A percentile compares a stretch with the other conserved stretches of the same genome.
Conservation (phyloP, 1,140 invertebrate species). For the Campoletis sonorensis region DNA sequence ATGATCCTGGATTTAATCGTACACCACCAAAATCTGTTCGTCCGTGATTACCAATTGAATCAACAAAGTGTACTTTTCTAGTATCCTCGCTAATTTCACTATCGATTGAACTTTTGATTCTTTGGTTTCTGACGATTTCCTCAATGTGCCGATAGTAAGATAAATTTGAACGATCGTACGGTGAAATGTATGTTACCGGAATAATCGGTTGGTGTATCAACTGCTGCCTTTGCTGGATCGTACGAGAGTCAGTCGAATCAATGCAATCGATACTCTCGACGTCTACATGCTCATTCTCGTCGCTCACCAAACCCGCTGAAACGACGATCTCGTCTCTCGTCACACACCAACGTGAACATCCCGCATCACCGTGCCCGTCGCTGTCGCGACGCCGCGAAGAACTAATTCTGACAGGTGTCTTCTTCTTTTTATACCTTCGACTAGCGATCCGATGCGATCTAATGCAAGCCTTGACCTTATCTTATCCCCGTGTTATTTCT, state of each 20-base stretch:
- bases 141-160: constrained; percentile 27
- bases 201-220: not conserved
- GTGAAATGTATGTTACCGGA: not conserved
- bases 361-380: constrained; percentile 48
- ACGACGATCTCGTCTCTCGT: constrained; percentile 14
- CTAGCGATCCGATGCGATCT: not conserved
- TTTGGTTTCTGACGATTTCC: constrained; percentile 14
- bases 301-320: constrained; percentile 24
- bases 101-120: constrained; percentile 1
- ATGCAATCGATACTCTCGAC: constrained; percentile 40
- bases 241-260: constrained; percentile 25
- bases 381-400: constrained; percentile 24
- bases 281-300: constrained; percentile 49
- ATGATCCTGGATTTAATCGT: no score
- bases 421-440: not conserved
- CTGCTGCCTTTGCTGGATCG: not conserved
- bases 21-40: no score
- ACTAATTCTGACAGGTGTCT: constrained; percentile 44
- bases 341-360: constrained; percentile 13
- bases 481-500: no score
- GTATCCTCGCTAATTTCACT: constrained; percentile 2
- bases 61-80: not conserved
- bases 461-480: not conserved
- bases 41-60: not conserved
- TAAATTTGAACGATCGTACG: not conserved